Percentiles rank a stretch among this genome's conserved stretches.
Conservation (phyloP, 1,140 invertebrate species). For the Solenopsis invicta region DNA sequence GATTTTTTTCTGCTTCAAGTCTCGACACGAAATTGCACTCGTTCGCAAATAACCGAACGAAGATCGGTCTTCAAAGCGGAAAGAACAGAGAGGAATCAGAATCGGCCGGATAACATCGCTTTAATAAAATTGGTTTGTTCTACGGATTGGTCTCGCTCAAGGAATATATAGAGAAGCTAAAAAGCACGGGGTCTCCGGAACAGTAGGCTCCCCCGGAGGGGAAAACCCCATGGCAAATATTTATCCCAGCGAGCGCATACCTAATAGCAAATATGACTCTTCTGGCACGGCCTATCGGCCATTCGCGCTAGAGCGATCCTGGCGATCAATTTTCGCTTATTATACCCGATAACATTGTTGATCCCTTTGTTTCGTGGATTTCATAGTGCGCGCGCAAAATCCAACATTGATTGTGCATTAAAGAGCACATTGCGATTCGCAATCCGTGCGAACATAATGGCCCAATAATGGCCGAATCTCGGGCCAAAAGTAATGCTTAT, state of each 20-base stretch:
- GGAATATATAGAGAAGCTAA: slow-evolving; percentile 35
- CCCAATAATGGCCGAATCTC: slow-evolving; percentile 34
- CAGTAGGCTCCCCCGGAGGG: not conserved
- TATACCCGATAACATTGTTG: slow-evolving; percentile 27
- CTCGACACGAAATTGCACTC: slow-evolving; percentile 44
- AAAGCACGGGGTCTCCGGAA: not conserved
- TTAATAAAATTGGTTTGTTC: slow-evolving; percentile 83
- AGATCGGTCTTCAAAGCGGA: slow-evolving; percentile 36
- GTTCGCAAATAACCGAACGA: slow-evolving; percentile 51
- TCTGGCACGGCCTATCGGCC: slow-evolving; percentile 13
- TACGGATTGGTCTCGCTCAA: slow-evolving; percentile 63
- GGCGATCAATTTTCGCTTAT: slow-evolving; percentile 51
- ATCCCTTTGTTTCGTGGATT: slow-evolving; percentile 53
- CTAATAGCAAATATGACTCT: slow-evolving; percentile 59
- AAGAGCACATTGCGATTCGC: slow-evolving; percentile 42
- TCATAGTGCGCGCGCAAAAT: slow-evolving; percentile 18
- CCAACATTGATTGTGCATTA: slow-evolving; percentile 42
- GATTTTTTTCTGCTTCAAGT: slow-evolving; percentile 14
- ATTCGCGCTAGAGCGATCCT: slow-evolving; percentile 30
- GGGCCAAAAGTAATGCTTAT: slow-evolving; percentile 28
- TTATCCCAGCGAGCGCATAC: slow-evolving; percentile 47
- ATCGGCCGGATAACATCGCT: slow-evolving; percentile 68
- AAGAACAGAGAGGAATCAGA: slow-evolving; percentile 53
- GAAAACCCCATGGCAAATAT: slow-evolving; percentile 46
- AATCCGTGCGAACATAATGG: slow-evolving; percentile 35